Percentiles rank a stretch among this genome's conserved stretches.
These are phyloP conservation scores for Sebastes oblongus DNA, from an alignment of 2,797 vertebrate genomes.

Conservation along the genomic window DNA sequence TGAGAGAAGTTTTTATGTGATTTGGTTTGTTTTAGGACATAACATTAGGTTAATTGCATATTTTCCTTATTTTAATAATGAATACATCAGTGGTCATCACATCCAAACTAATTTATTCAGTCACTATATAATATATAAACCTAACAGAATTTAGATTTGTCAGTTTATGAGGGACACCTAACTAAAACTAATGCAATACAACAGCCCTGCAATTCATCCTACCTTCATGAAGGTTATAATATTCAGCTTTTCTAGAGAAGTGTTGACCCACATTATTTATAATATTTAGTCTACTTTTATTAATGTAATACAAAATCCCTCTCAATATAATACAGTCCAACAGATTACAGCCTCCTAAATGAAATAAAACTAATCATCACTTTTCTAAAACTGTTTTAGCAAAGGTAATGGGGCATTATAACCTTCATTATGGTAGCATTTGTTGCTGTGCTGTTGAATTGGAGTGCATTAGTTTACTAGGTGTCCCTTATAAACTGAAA, in stretches of 20 bases:
- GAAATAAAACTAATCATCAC: not conserved
- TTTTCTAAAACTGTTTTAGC: not conserved
- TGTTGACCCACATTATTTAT: not conserved
- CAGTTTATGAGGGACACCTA: not conserved
- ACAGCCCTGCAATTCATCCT: too few relatives aligned
- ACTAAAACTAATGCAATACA: too few relatives aligned
- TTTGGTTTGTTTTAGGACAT: not conserved
- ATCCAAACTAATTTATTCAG: not conserved
- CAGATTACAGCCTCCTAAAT: not conserved
- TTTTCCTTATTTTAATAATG: not conserved
- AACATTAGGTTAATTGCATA: fast-evolving
- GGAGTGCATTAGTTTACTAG: not conserved
- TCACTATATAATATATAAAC: not conserved
- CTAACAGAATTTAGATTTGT: not conserved
- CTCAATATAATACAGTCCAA: not conserved
- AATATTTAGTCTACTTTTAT: not conserved
- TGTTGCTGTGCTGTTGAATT: not conserved
- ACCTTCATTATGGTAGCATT: not conserved
- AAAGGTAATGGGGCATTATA: not conserved
- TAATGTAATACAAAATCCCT: not conserved
- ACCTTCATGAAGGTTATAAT: not conserved
- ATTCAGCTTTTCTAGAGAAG: fast-evolving
- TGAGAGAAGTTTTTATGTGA: fast-evolving
- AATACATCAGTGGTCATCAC: not conserved
- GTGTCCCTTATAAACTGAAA: not conserved